Base-by-base conservation (phyloP, 2,113 vertebrate species). In the Atlantisia rogersi region DNA sequence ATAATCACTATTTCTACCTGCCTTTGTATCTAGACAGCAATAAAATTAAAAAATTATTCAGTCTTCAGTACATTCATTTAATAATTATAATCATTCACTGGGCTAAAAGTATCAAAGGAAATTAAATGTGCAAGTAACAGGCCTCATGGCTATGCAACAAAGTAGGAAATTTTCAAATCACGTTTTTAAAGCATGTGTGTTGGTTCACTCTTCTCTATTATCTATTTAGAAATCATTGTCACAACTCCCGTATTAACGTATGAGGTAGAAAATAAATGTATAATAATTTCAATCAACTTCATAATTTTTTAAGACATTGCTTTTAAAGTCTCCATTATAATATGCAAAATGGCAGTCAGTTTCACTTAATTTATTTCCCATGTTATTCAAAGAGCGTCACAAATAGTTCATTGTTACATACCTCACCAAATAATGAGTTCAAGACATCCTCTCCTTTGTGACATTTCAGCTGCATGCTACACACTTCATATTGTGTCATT, bases 261-360 rank as follows among this genome's bases (percentile, higher is more conserved):
- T 91, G 94, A 90, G 75, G 55, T 53, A 90, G 92, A 97, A 97
- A 94, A 95, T 95, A 93, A 97, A 95, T 95, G 94, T 86, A 78
- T 83, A 94, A 95, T 98, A 75, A 97, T 88, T 97, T 88, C 90
- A 95, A 94, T 97, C 92, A 92, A 67, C 50, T 69, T 76, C 75
- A 60, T 97, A 92, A 96, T 96, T 94, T 95, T 77, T 82, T 26
- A 75, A 95, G 85, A 39, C 48, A 73, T 53, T 91, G 71, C 82
- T 89, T 96, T 92, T 94, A 82, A 88, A 37, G 69, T 92, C 76
- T 46, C 65, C 28, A 81, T 94, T 96, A 88, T 76, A 58, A 46
- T 63, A 85, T 75, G 69, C 64, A 93, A 95, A 97, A 94, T 29
- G 32, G 55, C 31, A 95, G 94, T 95, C 91, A 44, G 26, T 76